Evolutionary conservation across 1,140 invertebrate genomes (phyloP).

Genomic region (Ostrea edulis): DNA sequence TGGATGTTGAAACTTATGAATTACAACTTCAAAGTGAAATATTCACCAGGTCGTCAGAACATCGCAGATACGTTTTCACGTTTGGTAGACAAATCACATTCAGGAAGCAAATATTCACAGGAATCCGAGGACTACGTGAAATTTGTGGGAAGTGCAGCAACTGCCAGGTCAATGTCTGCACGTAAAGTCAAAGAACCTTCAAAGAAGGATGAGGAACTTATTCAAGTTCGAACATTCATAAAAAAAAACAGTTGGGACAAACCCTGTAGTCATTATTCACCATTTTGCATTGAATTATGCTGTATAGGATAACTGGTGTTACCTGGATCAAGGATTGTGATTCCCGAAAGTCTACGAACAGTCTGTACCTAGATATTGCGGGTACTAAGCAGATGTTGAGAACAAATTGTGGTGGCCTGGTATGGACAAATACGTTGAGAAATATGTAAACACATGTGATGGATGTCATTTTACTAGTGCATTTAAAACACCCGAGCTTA

Average conservation of each 20-base stretch:
- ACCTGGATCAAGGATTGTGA: conserved; percentile 51
- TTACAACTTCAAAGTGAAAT: conserved; percentile 57
- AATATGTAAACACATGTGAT: conserved; percentile 55
- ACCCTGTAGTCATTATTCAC: conserved; percentile 23
- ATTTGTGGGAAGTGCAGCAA: no score
- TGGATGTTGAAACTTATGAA: conserved; percentile 62
- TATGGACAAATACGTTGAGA: no score
- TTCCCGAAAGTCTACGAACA: conserved; percentile 44
- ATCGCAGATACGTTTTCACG: conserved; percentile 61
- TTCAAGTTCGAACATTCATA: neutral
- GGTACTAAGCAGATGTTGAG: conserved; percentile 56
- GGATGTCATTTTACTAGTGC: conserved; percentile 57
- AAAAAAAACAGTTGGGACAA: conserved; percentile 7
- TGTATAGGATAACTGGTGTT: conserved; percentile 52
- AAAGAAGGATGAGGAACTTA: conserved; percentile 23
- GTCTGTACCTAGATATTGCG: conserved; percentile 54
- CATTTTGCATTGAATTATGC: conserved; percentile 52
- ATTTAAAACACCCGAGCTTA: conserved; percentile 50
- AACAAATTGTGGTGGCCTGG: conserved; percentile 62
- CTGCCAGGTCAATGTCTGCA: conserved; percentile 46
- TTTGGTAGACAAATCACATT: conserved; percentile 32
- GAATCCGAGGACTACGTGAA: no score
- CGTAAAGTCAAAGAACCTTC: conserved; percentile 17
- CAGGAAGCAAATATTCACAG: neutral
- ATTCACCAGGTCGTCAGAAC: conserved; percentile 59